A percentile compares a stretch with the other conserved stretches of the same genome.
Conservation (phyloP, 2,113 vertebrate genomes). For the Electrona antarctica region DNA sequence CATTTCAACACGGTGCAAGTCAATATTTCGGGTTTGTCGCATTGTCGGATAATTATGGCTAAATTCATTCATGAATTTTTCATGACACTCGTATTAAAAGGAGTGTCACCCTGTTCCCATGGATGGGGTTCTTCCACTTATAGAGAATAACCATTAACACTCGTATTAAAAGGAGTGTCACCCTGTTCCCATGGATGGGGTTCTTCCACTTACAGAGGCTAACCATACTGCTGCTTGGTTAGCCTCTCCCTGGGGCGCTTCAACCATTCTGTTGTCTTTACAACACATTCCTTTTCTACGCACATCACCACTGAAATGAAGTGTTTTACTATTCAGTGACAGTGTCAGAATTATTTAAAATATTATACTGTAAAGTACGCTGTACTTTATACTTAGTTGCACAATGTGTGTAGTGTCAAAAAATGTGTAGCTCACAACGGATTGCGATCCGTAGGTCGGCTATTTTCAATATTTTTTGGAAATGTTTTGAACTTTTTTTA, state of each 20-base stretch:
- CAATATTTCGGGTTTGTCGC: no score
- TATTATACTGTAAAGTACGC: no score
- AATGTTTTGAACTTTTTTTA: no score
- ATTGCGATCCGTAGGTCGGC: no score
- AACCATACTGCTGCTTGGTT: slow-evolving; percentile 44
- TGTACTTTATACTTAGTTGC: no score
- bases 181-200: slow-evolving; percentile 32
- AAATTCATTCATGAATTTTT: slow-evolving; percentile 47
- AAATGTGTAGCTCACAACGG: no score
- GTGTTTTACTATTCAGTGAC: no score
- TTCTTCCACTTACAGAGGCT: slow-evolving; percentile 41
- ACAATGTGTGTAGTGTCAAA: no score
- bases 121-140: slow-evolving; percentile 34
- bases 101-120: slow-evolving; percentile 22
- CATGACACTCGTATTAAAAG: not conserved
- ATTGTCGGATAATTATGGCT: no score
- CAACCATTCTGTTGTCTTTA: slow-evolving; percentile 45
- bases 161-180: slow-evolving; percentile 3
- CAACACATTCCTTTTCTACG: not conserved
- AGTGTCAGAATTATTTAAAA: no score
- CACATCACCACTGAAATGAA: slow-evolving; percentile 12
- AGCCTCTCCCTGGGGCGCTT: slow-evolving; percentile 41
- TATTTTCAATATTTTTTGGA: no score
- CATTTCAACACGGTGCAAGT: no score
- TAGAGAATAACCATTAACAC: slow-evolving; percentile 21